Base-by-base conservation (phyloP, 53 echinoderm and acorn worm genomes). In the Echinometra lucunter region DNA sequence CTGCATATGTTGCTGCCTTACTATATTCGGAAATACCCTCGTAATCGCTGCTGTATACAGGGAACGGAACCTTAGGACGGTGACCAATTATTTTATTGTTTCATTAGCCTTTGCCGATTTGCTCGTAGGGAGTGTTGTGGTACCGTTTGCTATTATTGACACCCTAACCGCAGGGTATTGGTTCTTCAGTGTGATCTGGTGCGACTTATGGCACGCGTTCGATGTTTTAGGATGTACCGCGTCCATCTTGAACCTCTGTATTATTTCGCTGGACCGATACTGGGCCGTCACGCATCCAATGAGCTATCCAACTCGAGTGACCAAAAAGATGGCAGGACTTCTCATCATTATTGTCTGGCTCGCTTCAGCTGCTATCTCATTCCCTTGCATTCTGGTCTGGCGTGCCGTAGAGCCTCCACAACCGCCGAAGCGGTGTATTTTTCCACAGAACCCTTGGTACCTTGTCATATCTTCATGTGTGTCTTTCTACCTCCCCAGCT, bases 201-300 rank as follows among this genome's bases (percentile, higher is more conserved):
- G 98, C 81, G 98, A 98, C 90, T 67, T 98, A 35, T 98, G 98
- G 98, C 98, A 98, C 58, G 98, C 98, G 3, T 72, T 98, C 3
- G 98, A 98, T 90, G 93, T 98, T 18, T 55, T 98, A 45, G 94
- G 97, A 10, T 96, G 97, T 89, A 98, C 98, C 44, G 97, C 98
- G 1, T 98, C 98, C 6, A 98, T 98, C 18, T 82, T 97, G 74
- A 97, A 98, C 55, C 93, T 98, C 4, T 98, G 98, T 66, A 94
- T 98, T 27, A 98, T 98, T 75, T 98, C 98, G 21, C 66, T 98
- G 47, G 98, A 98, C 80, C 89, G 98, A 10, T 98, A 96, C 88
- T 98, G 98, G 98, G 98, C 98, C 7, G 97, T 98, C 49, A 97
- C 97, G 8, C 95, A 96, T 47, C 98, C 98, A 9, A 89, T 98